phyloP scores from a whole-genome alignment of 2,113 vertebrate genomes.

The Macquaria australasica region DNA sequence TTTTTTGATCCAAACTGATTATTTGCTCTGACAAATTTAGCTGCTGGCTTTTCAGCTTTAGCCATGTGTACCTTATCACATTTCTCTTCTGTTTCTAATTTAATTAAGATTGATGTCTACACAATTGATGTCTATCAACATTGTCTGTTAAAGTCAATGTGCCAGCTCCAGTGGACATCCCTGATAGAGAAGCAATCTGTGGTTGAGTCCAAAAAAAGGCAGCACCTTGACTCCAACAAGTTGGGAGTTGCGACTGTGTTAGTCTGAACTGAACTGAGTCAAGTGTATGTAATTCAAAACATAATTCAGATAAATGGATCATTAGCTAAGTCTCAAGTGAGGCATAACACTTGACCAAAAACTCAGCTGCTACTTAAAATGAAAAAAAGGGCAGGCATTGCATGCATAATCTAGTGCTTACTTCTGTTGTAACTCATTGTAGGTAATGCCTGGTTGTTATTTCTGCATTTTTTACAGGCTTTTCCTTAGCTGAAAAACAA shows the following conservation, averaged over 20 bases:
- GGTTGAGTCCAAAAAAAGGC: not conserved
- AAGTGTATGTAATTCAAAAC: slow-evolving; percentile 1
- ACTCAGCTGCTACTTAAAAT: slow-evolving; percentile 31
- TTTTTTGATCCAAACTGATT: not conserved
- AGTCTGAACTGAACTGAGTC: not conserved
- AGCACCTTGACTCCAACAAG: not conserved
- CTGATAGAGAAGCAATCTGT: not conserved
- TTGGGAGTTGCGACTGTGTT: not conserved
- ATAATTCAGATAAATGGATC: slow-evolving; percentile 34
- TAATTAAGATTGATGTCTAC: not conserved
- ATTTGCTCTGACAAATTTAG: not conserved
- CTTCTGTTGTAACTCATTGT: slow-evolving; percentile 3
- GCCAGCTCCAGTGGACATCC: not conserved
- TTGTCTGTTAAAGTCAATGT: not conserved
- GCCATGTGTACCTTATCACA: not conserved
- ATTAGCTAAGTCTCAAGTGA: slow-evolving; percentile 31
- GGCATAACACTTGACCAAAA: slow-evolving; percentile 26
- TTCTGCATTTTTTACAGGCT: not conserved
- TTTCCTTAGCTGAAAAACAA: not conserved
- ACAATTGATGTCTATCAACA: not conserved
- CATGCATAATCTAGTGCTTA: slow-evolving; percentile 33
- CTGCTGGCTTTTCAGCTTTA: not conserved
- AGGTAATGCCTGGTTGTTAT: slow-evolving; percentile 18
- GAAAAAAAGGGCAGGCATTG: not conserved
- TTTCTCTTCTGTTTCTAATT: not conserved